Evolutionary conservation across 2,888 invertebrate species (phyloP), one percentile per base, ranked within the genome.

Genomic region (Antheraea yamamai): DNA sequence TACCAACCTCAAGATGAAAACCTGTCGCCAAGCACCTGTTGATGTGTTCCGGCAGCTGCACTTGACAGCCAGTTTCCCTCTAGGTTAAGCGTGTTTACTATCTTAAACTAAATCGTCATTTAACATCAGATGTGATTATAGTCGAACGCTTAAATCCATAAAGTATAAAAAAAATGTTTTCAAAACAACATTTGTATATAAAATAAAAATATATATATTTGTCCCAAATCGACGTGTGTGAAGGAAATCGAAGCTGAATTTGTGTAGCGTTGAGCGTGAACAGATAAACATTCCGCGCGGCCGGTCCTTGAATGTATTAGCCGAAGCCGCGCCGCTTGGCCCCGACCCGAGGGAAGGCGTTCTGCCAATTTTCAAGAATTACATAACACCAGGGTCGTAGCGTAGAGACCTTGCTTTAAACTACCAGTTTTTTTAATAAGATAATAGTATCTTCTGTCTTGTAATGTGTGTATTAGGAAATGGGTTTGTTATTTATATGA

Each of bases 311-410:
- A 73, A 75, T 75, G 73, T 70, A 75, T 73, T 75, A 75, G 66
- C 12, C 47, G 47, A 47, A 47, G 39, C 35, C 52, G 68, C 74
- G 58, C 55, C 70, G 55, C 73, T 70, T 47, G 73, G 73, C 73
- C 75, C 73, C 68, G 70, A 61, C 58, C 55, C 61, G n/a, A 18
- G 61, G 58, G 73, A 61, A 61, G 39, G 30, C 73, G 52, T 30
- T 52, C 75, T 75, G 73, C 73, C 75, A 75, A 75, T 75, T 75
- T 75, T 75, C 75, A 75, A 75, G 75, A 75, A 75, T 75, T 75
- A 75, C 75, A 73, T 75, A 70, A 75, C 75, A 75, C 73, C 75
- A 75, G 75, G 70, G 73, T 51, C 26, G 75, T 35, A 75, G 20
- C 58, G 26, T 52, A 68, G 47, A 70, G n/a, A 7, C n/a, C n/a